These are phyloP conservation scores for Hyla sarda DNA, from an alignment of 2,113 vertebrate species.

Conservation along the genomic window DNA sequence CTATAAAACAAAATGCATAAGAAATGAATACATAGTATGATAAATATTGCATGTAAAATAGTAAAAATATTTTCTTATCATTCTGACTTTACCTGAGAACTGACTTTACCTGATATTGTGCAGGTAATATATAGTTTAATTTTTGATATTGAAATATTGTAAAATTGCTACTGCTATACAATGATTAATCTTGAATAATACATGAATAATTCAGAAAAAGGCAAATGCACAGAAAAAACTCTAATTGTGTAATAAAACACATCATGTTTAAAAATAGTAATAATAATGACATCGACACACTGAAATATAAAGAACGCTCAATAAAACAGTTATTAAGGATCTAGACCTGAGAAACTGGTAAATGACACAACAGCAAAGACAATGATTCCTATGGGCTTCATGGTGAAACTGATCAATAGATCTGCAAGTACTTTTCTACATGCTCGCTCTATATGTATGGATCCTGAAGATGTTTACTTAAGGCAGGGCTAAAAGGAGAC, in stretches of 20 bases:
- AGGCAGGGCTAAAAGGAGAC: constrained; percentile 26
- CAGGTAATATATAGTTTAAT: neutral
- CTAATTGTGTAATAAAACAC: neutral
- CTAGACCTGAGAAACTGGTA: constrained; percentile 8
- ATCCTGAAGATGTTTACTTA: neutral
- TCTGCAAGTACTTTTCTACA: neutral
- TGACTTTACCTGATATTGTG: neutral
- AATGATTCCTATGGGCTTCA: neutral
- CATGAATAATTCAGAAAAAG: no score
- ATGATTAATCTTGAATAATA: neutral
- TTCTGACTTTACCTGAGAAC: neutral
- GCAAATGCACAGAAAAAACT: no score
- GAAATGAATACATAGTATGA: neutral
- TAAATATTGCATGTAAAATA: neutral
- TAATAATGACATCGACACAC: neutral
- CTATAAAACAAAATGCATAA: neutral
- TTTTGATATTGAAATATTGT: neutral
- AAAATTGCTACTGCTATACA: neutral
- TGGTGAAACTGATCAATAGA: neutral
- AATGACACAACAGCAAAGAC: neutral
- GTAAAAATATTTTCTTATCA: neutral
- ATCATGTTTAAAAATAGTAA: neutral
- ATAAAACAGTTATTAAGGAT: neutral
- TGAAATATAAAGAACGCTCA: neutral
- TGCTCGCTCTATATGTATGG: neutral